Evolutionary conservation across 2,797 vertebrate genomes (phyloP).

Genomic region (Todus mexicanus): DNA sequence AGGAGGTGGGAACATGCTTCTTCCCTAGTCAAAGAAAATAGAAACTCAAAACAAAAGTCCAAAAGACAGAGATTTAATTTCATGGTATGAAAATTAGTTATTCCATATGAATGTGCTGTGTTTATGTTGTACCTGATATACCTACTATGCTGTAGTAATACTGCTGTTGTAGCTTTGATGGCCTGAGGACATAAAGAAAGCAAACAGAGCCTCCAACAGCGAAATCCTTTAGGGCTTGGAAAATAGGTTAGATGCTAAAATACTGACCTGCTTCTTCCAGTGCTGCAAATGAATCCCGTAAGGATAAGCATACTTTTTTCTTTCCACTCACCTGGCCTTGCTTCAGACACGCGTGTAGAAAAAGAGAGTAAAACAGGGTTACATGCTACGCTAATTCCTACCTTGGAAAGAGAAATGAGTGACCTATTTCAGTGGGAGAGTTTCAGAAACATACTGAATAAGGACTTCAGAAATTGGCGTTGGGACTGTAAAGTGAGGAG

Average conservation of each 20-base stretch:
- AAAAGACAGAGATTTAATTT: neutral
- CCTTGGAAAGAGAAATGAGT: neutral
- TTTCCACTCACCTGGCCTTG: neutral
- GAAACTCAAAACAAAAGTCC: neutral
- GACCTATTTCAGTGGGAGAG: neutral
- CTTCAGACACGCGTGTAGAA: neutral
- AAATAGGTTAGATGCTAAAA: neutral
- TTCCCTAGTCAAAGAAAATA: neutral
- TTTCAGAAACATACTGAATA: neutral
- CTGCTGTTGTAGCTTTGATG: neutral
- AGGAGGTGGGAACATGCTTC: neutral
- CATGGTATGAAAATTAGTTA: neutral
- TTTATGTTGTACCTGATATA: neutral
- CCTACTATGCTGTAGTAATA: neutral
- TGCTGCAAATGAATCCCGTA: neutral
- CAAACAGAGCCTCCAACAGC: neutral
- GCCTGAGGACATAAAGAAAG: neutral
- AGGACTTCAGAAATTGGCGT: neutral
- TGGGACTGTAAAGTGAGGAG: neutral
- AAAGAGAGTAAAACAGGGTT: neutral
- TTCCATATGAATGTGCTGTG: neutral
- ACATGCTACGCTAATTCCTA: neutral
- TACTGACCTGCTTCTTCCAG: neutral
- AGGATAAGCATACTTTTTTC: neutral
- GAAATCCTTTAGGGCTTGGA: neutral